These are phyloP conservation scores for Popillia japonica DNA, from an alignment of 1,140 invertebrate species.

Conservation along the genomic window DNA sequence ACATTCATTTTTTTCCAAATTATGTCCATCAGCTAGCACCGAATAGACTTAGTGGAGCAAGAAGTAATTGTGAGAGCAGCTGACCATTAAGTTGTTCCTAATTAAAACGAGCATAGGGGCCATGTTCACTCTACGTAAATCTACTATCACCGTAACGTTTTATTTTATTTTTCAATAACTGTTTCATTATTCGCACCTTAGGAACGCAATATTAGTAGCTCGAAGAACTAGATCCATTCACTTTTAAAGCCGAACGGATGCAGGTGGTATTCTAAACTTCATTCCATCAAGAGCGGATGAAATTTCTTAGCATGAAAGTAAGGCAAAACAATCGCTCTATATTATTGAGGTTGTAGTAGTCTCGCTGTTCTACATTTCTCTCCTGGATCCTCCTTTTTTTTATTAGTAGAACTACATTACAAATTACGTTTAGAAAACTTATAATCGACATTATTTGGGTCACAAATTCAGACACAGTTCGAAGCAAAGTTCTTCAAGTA, in stretches of 20 bases:
- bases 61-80: constrained; percentile 45
- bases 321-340: constrained; percentile 48
- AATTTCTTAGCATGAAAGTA: constrained; percentile 46
- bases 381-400: constrained; percentile 28
- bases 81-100: constrained; percentile 13
- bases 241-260: constrained; percentile 27
- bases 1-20: constrained; percentile 44
- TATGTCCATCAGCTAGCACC: constrained; percentile 38
- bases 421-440: constrained; percentile 40
- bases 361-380: constrained; percentile 33
- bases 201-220: constrained; percentile 42
- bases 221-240: constrained; percentile 35
- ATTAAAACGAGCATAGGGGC: constrained; percentile 34
- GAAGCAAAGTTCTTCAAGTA: neutral
- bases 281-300: constrained; percentile 25
- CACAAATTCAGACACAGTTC: neutral
- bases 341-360: constrained; percentile 41
- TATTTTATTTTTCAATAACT: constrained; percentile 50
- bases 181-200: constrained; percentile 43
- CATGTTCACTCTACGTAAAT: constrained; percentile 14
- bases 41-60: constrained; percentile 52
- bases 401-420: constrained; percentile 39
- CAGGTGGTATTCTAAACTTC: constrained; percentile 25
- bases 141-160: constrained; percentile 44
- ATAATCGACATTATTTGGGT: constrained; percentile 11